Percentiles rank a stretch among this genome's conserved stretches.
Evolutionary conservation across 2,888 invertebrate genomes (phyloP).

Genomic region (Caenorhabditis japonica): DNA sequence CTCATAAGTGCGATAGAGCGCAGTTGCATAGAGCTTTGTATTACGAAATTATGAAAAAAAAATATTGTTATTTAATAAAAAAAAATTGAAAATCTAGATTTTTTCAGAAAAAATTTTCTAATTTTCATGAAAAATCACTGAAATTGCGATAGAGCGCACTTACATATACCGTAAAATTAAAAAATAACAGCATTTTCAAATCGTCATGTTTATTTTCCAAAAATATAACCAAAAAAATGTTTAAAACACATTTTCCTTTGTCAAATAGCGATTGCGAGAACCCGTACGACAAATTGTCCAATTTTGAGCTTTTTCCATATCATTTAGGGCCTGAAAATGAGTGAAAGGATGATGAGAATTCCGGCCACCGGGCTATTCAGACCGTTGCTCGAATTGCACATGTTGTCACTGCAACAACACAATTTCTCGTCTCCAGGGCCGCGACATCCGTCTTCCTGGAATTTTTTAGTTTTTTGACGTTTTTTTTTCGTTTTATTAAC

Average conservation of each 20-base stretch:
- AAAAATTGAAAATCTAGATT: too few relatives aligned
- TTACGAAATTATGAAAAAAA: too few relatives aligned
- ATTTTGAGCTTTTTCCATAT: too few relatives aligned
- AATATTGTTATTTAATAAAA: too few relatives aligned
- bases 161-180: too few relatives aligned
- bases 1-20: too few relatives aligned
- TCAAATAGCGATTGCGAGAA: slow-evolving; percentile 9
- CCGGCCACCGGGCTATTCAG: slow-evolving; percentile 44
- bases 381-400: slow-evolving; percentile 64
- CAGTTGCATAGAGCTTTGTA: too few relatives aligned
- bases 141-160: too few relatives aligned
- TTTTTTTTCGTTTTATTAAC: background rate
- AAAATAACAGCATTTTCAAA: too few relatives aligned
- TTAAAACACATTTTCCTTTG: slow-evolving; percentile 13
- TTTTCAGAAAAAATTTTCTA: too few relatives aligned
- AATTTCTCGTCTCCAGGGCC: slow-evolving; percentile 57
- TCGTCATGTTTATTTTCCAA: background rate
- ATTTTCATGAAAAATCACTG: too few relatives aligned
- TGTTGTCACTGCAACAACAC: slow-evolving; percentile 63
- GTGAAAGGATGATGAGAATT: slow-evolving; percentile 51
- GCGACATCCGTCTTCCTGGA: slow-evolving; percentile 62
- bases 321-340: slow-evolving; percentile 50
- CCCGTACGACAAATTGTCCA: too few relatives aligned
- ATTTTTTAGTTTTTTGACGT: background rate
- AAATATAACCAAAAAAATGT: background rate